Percentiles rank a stretch among this genome's conserved stretches.
These are phyloP conservation scores for Ailurus styani DNA, from an alignment of 2,113 vertebrate species.

Conservation along the genomic window DNA sequence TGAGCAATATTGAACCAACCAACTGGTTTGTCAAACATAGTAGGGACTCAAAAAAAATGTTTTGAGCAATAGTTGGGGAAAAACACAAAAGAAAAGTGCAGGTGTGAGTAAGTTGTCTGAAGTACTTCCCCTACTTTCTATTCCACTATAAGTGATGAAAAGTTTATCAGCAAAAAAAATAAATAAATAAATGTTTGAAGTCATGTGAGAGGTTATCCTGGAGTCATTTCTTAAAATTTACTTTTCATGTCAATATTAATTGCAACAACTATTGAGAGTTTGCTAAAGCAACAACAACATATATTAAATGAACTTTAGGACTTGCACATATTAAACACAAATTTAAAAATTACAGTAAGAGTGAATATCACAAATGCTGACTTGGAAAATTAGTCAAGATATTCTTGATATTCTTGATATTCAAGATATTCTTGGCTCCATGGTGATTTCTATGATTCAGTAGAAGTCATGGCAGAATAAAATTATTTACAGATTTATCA, in stretches of 20 bases:
- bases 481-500: neutral
- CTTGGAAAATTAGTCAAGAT: neutral
- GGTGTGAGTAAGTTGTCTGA: neutral
- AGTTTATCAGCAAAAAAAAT: neutral
- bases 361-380: neutral
- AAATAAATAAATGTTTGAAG: neutral
- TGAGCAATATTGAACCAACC: neutral
- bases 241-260: neutral
- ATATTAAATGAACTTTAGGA: neutral
- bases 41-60: neutral
- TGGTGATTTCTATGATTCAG: neutral
- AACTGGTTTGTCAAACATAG: neutral
- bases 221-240: neutral
- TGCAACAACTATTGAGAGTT: neutral
- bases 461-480: neutral
- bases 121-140: neutral
- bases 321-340: neutral
- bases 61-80: neutral
- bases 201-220: neutral
- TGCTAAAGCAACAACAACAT: neutral
- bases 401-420: too few species aligned
- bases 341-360: neutral
- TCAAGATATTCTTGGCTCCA: neutral
- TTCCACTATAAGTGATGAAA: neutral
- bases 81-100: neutral